Evolutionary conservation across 1,140 invertebrate genomes (phyloP).

Genomic region (Atta cephalotes): DNA sequence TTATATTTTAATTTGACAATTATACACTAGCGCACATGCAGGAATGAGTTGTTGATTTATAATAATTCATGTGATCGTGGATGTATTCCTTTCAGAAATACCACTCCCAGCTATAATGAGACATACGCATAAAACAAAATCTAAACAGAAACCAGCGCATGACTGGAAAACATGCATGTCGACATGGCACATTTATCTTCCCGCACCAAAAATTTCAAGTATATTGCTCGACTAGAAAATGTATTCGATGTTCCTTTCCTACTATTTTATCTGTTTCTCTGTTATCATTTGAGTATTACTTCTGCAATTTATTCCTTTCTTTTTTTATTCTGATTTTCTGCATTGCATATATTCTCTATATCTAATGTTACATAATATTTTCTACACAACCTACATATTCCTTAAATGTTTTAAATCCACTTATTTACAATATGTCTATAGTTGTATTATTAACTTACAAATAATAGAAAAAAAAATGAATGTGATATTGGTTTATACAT

Average conservation of each 20-base stretch:
- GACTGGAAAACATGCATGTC: conserved; percentile 68
- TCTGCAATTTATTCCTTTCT: conserved; percentile 12
- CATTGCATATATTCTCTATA: not conserved
- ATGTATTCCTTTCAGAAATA: conserved; percentile 72
- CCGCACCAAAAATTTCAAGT: conserved; percentile 55
- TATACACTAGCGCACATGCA: conserved; percentile 50
- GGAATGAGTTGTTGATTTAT: conserved; percentile 47
- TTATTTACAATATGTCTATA: not conserved
- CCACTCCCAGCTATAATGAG: conserved; percentile 55
- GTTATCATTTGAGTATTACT: conserved; percentile 5
- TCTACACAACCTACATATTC: conserved; percentile 29
- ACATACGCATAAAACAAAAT: conserved; percentile 50
- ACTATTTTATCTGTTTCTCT: conserved; percentile 21
- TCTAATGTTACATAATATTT: not conserved
- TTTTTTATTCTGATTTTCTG: not conserved
- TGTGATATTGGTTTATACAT: not conserved
- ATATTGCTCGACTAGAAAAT: conserved; percentile 54
- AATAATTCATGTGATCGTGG: conserved; percentile 63
- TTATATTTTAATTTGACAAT: conserved; percentile 41
- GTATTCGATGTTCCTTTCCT: conserved; percentile 38
- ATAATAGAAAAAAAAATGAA: conserved; percentile 2
- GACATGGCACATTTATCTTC: conserved; percentile 64
- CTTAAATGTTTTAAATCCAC: not conserved
- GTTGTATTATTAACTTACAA: conserved; percentile 6
- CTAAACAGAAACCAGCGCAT: conserved; percentile 53